phyloP scores from a whole-genome alignment of 2,113 vertebrate species.

The Dissostichus mawsoni region DNA sequence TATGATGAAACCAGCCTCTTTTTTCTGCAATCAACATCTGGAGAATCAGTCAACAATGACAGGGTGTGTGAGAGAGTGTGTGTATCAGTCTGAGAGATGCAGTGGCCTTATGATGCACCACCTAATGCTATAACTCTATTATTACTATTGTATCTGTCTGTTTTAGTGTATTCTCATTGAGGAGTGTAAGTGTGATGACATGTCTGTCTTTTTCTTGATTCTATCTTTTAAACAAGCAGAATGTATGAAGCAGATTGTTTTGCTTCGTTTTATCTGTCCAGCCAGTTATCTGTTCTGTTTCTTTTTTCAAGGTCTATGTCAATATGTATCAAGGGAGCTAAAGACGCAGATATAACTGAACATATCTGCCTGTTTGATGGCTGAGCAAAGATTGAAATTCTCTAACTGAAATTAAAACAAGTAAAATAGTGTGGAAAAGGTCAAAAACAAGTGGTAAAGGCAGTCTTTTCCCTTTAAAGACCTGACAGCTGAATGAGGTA shows the following conservation, averaged over 20 bases:
- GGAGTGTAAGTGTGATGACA: not conserved
- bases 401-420: conserved; percentile 76
- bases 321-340: conserved; percentile 1
- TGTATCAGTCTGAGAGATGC: conserved; percentile 10
- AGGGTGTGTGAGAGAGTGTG: conserved; percentile 49
- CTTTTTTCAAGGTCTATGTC: not conserved
- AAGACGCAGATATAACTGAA: not conserved
- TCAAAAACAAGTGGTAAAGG: conserved; percentile 90
- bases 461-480: conserved; percentile 95
- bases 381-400: conserved; percentile 38
- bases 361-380: conserved; percentile 1
- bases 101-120: conserved; percentile 29
- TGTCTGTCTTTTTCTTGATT: not conserved
- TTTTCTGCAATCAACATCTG: conserved; percentile 83
- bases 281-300: not conserved
- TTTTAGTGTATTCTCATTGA: conserved; percentile 12
- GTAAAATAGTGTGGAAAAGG: conserved; percentile 69
- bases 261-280: not conserved
- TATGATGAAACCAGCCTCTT: conserved; percentile 83
- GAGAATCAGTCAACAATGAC: conserved; percentile 79
- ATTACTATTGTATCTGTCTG: not conserved
- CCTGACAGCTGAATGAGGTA: conserved; percentile 97
- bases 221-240: not conserved
- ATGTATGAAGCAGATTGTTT: not conserved
- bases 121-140: not conserved